Evolutionary conservation across 1,140 invertebrate species (phyloP), one percentile per base, ranked within the genome.

Genomic region (Leptinotarsa defecta): DNA sequence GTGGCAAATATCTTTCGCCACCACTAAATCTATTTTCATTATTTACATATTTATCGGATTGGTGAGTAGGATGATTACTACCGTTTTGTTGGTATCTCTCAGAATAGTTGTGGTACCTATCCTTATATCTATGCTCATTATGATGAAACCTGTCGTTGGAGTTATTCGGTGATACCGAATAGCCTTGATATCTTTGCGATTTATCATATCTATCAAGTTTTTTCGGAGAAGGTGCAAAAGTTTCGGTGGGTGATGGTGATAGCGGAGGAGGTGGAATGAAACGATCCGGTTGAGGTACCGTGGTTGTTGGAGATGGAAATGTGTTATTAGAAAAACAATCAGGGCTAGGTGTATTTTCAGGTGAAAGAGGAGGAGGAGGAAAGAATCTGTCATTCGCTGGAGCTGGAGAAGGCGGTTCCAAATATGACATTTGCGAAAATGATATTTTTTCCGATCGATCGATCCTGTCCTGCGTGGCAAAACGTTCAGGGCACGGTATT

Each of bases 1-100:
- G 91, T 2, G 90, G 90, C 73, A 91, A 88, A 74, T 91, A 91
- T 65, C 88, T 86, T 15, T 79, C 79, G 64, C 76, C 77, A 20
- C 71, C 78, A 62, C 67, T 77, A 68, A 76, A 80, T 52, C 79
- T 75, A 64, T 77, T 78, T 3, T 77, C 74, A 17, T 77, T 75
- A 73, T 75, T 81, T 71, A 80, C 78, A 76, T 78, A 79, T 48
- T 76, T 73, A 57, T 81, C 78, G 61, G 77, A 65, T 43, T 77
- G 78, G 63, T 82, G 81, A 63, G 76, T 80, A 27, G 80, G 76
- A 61, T 78, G 69, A 70, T 68, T 57, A 19, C 52, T 57, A n/a
- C 17, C 52, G 69, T 81, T 68, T 65, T 80, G 73, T 34, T 81
- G 70, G 68, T 78, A 67, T 17, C 71, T 48, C 62, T 69, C 57